phyloP scores from a whole-genome alignment of 2,113 vertebrate species.

The Corvus cornix region DNA sequence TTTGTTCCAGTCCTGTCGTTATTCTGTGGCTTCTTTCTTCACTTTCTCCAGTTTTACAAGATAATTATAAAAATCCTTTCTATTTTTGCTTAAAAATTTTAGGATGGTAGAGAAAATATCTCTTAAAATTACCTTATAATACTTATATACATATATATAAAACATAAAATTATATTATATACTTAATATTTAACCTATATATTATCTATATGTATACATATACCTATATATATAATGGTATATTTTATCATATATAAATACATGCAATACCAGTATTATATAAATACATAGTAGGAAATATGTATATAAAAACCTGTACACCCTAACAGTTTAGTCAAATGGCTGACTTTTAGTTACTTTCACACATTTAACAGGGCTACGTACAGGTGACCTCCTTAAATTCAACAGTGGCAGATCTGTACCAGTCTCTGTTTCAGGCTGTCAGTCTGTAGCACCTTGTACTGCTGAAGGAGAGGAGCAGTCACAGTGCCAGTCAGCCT shows the following conservation, averaged over 20 bases:
- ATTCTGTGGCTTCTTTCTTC: not conserved
- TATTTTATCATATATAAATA: not conserved
- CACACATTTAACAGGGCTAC: not conserved
- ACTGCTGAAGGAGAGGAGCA: not conserved
- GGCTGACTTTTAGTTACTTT: not conserved
- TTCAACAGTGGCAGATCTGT: not conserved
- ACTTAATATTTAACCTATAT: not conserved
- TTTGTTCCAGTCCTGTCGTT: not conserved
- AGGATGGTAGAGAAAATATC: not conserved
- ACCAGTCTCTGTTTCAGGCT: not conserved
- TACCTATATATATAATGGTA: not conserved
- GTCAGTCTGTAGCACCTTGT: not conserved
- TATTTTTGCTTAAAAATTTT: not conserved
- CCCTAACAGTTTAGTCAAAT: not conserved
- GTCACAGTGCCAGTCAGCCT: not conserved
- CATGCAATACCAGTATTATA: not conserved
- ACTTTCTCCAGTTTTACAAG: not conserved
- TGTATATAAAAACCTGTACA: not conserved
- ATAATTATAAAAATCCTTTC: not conserved
- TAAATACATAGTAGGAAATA: not conserved
- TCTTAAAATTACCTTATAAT: not conserved
- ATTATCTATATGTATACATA: not conserved
- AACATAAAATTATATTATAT: not conserved
- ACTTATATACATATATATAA: not conserved
- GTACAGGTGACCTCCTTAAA: not conserved